These are phyloP conservation scores for Rhodeus uyekii DNA, from an alignment of 2,797 vertebrate genomes.

Conservation along the genomic window DNA sequence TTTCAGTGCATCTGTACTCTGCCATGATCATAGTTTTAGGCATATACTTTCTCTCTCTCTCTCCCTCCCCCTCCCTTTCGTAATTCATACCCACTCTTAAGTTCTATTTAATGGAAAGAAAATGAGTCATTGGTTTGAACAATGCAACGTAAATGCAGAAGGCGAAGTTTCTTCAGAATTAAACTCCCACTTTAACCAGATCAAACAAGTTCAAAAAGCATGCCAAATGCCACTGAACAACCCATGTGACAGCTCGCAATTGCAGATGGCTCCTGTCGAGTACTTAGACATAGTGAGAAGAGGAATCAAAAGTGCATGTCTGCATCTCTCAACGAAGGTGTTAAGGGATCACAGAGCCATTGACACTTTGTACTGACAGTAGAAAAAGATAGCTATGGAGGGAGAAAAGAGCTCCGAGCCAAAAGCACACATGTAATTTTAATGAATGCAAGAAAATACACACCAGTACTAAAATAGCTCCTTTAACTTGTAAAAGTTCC, in stretches of 20 bases:
- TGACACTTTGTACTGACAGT: constrained; percentile 28
- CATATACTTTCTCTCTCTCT: constrained; percentile 17
- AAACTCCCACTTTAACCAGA: constrained; percentile 11
- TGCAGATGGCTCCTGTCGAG: not conserved
- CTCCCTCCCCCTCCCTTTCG: constrained; percentile 7
- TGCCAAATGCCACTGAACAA: not conserved
- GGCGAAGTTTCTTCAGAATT: not conserved
- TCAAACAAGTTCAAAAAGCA: constrained; percentile 27
- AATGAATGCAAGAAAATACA: constrained; percentile 36
- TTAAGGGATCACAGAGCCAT: constrained; percentile 25
- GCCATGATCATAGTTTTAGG: constrained; percentile 54
- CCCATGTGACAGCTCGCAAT: constrained; percentile 16
- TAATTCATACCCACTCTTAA: constrained; percentile 19
- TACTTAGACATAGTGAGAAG: constrained; percentile 27
- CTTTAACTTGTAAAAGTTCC: constrained; percentile 6
- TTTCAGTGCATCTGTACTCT: constrained; percentile 63
- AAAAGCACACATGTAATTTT: constrained; percentile 34
- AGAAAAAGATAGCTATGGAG: not conserved
- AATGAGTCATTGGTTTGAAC: constrained; percentile 6
- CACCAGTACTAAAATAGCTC: constrained; percentile 19
- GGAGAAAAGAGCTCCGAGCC: not conserved
- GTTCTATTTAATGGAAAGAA: constrained; percentile 18
- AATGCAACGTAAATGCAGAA: not conserved
- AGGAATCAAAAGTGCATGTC: constrained; percentile 18
- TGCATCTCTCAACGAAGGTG: constrained; percentile 29